Base-by-base conservation (phyloP, 1,140 invertebrate species). In the Lepidostoma basale region DNA sequence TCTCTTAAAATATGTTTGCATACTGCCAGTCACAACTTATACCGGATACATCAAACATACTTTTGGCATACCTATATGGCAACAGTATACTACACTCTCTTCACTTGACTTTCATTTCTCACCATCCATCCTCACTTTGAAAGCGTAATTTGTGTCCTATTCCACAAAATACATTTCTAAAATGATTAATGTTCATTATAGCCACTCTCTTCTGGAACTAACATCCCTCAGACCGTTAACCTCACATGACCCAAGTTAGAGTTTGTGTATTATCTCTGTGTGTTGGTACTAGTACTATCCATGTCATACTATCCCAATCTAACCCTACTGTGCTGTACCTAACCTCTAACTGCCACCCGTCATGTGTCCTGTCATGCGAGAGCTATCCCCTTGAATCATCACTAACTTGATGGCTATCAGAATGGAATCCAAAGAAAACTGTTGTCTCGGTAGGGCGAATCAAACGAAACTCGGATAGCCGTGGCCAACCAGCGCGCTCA, bases 401-500 rank as follows among this genome's bases (percentile, higher is more conserved):
- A 47, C 10, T n/a, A 36, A 36, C 33, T 10, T 10, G 44, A 56
- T 56, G 52, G 49, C 52, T 33, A 22, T 33, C 52, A 36, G 26
- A 56, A 20, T 8, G n/a, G n/a, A n/a, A n/a, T 47, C 62, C 45
- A 64, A 64, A 44, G 20, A 62, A 58, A 52, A 62, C 52, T 47
- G 44, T 67, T 73, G 45, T 73, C 67, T 73, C 71, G 47, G 71
- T 82, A 88, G 88, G 87, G 86, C 58, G 88, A 89, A 82, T 89
- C 88, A 69, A 89, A 89, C 78, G 87, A 88, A 84, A 89, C 90
- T 75, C 88, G 91, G 86, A 92, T 93, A 89, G 89, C 89, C 77
- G 87, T 92, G 78, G 92, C 91, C 75, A 93, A 93, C 81, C 90
- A 93, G 83, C 86, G 90, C 75, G 91, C 92, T 75, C 90, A 92